phyloP scores from a whole-genome alignment of 2,113 vertebrate species.

The Tapirus terrestris region DNA sequence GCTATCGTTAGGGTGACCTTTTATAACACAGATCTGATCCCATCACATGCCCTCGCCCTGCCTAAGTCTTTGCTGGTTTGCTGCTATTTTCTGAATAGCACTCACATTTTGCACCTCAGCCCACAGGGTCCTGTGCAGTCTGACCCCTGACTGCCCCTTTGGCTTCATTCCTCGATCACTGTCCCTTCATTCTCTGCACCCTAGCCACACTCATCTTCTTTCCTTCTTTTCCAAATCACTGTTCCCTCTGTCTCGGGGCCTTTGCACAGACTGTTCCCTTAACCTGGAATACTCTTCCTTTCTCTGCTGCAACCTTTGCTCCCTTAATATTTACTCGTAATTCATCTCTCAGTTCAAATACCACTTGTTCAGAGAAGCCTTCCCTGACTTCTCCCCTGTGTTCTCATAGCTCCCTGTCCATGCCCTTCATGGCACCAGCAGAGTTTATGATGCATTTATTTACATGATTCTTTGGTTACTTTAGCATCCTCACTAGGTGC shows the following conservation, averaged over 20 bases:
- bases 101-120: background rate
- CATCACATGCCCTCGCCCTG: background rate
- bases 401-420: background rate
- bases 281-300: background rate
- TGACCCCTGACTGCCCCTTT: background rate
- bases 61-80: background rate
- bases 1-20: background rate
- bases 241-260: background rate
- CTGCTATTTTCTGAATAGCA: background rate
- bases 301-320: background rate
- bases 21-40: background rate
- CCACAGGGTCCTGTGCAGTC: background rate
- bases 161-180: background rate
- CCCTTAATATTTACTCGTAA: background rate
- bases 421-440: rapidly evolving
- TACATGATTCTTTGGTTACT: background rate
- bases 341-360: background rate
- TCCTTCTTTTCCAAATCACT: background rate
- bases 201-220: background rate
- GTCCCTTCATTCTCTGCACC: background rate
- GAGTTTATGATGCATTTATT: background rate
- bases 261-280: background rate
- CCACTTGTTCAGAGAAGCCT: background rate
- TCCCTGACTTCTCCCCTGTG: background rate
- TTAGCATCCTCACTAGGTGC: background rate